Evolutionary conservation across 2,113 vertebrate species (phyloP).

Genomic region (Lethenteron reissneri): DNA sequence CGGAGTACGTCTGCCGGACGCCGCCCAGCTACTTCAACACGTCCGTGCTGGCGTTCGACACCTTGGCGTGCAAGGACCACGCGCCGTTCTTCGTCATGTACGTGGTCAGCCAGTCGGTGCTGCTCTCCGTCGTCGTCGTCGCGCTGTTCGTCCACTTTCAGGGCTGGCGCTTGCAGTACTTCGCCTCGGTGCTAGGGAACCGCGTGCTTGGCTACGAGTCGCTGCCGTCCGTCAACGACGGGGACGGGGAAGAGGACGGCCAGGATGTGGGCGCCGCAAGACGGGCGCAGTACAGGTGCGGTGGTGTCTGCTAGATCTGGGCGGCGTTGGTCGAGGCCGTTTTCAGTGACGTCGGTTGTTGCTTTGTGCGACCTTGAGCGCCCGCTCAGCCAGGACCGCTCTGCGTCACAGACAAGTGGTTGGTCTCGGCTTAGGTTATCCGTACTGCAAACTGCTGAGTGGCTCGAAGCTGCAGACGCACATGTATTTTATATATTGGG

Average conservation of each 20-base stretch:
- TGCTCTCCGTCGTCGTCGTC: neutral
- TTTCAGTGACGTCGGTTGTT: too few species aligned
- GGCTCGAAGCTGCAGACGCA: too few species aligned
- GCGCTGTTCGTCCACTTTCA: conserved; percentile 2
- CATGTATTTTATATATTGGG: too few species aligned
- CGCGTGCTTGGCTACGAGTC: neutral
- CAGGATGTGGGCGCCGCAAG: neutral
- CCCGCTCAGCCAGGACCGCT: too few species aligned
- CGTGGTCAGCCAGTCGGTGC: neutral
- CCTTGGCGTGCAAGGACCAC: conserved; percentile 52
- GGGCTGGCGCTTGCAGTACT: conserved; percentile 4
- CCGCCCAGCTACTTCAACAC: conserved; percentile 45
- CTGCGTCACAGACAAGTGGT: too few species aligned
- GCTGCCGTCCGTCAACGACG: neutral
- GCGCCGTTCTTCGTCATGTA: conserved; percentile 30
- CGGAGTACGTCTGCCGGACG: conserved; percentile 58
- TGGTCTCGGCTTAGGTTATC: too few species aligned
- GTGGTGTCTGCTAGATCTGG: too few species aligned
- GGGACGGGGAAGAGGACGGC: neutral
- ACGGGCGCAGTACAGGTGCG: too few species aligned
- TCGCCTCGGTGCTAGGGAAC: neutral
- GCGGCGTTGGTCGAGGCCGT: too few species aligned
- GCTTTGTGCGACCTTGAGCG: too few species aligned
- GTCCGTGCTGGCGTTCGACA: conserved; percentile 38
- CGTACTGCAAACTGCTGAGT: too few species aligned